Evolutionary conservation across 1,140 invertebrate species (phyloP), one percentile per base, ranked within the genome.

Genomic region (Zaprionus capensis): DNA sequence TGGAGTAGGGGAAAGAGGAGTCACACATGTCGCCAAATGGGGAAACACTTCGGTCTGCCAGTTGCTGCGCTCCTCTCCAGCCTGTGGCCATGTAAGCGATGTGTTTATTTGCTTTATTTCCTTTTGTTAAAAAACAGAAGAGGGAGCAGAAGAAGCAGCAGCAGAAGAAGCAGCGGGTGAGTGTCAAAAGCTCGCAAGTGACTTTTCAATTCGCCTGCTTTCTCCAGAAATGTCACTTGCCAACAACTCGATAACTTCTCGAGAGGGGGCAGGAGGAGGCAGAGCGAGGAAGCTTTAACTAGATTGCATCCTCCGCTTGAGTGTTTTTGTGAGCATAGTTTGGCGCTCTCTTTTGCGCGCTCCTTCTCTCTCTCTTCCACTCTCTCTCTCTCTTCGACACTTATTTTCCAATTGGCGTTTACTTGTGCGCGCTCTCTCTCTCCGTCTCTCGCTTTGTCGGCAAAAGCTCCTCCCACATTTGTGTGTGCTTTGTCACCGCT

Each of bases 31-130:
- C 69, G 53, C 81, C 81, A 77, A 81, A 77, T 67, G 80, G 77
- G 71, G 78, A 83, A 82, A 80, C 71, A 79, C 74, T 76, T 71
- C 63, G 38, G 56, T 7, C 44, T 20, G 22, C 12, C 51, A 22
- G 31, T 53, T 38, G 31, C 17, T 55, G 51, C 17, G 24, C 49
- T 26, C 20, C 59, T 46, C 49, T n/a, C 34, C 59, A 38, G 28
- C 61, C 24, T 67, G 65, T 20, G 62, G 58, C 64, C 36, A 57
- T 76, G 73, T 79, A 80, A 78, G 71, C 57, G 83, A 83, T 85
- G 87, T 91, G 87, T 91, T 91, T 91, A 91, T 91, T 87, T 91
- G 87, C 83, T 88, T 78, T 82, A 81, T 77, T 88, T 82, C 59
- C 66, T 69, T 73, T 86, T 81, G 71, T 75, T 75, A 58, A 78